Conservation (phyloP, 2,797 vertebrate species). For the Clarias fuscus region DNA sequence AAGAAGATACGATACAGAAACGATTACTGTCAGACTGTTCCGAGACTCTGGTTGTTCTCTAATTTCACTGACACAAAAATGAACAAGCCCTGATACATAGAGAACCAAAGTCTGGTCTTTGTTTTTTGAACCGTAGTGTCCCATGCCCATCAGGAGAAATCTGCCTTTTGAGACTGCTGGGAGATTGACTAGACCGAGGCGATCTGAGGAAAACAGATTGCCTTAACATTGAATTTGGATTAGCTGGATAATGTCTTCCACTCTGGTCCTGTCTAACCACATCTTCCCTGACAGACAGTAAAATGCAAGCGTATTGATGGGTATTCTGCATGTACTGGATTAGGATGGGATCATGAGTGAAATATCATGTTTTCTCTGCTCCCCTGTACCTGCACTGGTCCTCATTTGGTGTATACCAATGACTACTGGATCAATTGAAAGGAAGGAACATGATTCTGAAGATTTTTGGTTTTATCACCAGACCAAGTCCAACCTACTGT, state of each 20-base stretch:
- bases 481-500: too few relatives aligned
- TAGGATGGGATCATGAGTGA: conserved; percentile 45
- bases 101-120: background rate
- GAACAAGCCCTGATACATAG: background rate
- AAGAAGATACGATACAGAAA: conserved; percentile 16
- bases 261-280: conserved; percentile 23
- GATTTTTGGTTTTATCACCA: background rate
- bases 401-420: background rate
- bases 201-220: background rate
- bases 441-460: background rate
- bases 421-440: background rate
- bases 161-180: conserved; percentile 7
- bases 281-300: conserved; percentile 20
- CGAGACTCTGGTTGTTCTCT: conserved; percentile 7
- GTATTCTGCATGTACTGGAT: conserved; percentile 41
- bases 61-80: conserved; percentile 23
- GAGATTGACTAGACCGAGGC: background rate
- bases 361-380: conserved; percentile 38
- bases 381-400: conserved; percentile 45
- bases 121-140: conserved; percentile 17
- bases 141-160: conserved; percentile 26
- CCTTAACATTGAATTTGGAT: conserved; percentile 5
- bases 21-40: background rate
- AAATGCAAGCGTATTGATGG: conserved; percentile 10
- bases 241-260: conserved; percentile 29